phyloP scores from a whole-genome alignment of 1,140 invertebrate genomes.

The Caenorhabditis remanei region DNA sequence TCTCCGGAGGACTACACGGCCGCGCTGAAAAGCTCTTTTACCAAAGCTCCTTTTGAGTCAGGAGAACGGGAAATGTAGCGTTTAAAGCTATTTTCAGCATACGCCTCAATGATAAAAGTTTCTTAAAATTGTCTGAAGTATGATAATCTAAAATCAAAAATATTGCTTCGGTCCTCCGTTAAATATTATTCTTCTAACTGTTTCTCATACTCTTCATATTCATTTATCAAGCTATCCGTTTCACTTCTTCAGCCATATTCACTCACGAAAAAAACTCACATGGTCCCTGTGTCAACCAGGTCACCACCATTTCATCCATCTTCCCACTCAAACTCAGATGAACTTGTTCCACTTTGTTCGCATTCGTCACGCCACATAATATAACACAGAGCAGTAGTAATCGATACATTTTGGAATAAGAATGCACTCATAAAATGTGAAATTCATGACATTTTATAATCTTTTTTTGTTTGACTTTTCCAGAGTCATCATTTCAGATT shows the following conservation, averaged over 20 bases:
- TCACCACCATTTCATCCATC: constrained; percentile 57
- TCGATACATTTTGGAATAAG: neutral
- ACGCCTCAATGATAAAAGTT: too few relatives aligned
- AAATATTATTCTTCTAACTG: too few relatives aligned
- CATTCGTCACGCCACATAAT: neutral
- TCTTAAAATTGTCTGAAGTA: too few relatives aligned
- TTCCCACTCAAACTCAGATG: constrained; percentile 72
- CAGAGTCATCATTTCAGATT: neutral
- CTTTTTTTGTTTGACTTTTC: neutral
- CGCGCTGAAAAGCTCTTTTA: too few relatives aligned
- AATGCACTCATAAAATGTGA: neutral
- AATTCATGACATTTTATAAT: constrained; percentile 10
- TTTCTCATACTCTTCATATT: neutral
- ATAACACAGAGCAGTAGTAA: neutral
- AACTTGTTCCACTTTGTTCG: constrained; percentile 66
- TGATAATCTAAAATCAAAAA: too few relatives aligned
- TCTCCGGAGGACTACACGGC: too few relatives aligned
- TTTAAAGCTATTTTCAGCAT: too few relatives aligned
- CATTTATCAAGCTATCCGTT: neutral
- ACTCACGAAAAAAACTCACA: neutral
- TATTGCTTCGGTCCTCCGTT: too few relatives aligned
- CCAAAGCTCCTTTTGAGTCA: too few relatives aligned
- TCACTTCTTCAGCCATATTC: neutral
- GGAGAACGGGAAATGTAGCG: too few relatives aligned
- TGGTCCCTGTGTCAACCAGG: constrained; percentile 60